phyloP scores from a whole-genome alignment of 1,140 invertebrate genomes.

The Pristionchus pacificus region DNA sequence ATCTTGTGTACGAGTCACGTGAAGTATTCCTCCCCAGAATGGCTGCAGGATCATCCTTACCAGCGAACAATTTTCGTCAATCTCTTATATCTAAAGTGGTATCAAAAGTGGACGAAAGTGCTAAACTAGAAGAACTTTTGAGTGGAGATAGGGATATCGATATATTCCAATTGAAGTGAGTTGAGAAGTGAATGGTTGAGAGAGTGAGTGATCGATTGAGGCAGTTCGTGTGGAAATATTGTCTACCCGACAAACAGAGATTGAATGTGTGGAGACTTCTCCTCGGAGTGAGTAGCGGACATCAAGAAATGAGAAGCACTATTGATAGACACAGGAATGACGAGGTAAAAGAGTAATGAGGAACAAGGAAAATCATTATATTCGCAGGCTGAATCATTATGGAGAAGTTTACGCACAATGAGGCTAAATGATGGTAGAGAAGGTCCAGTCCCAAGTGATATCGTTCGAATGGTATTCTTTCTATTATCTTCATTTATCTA shows the following conservation, averaged over 20 bases:
- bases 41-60: neutral
- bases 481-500: too few species aligned
- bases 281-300: slow-evolving; percentile 7
- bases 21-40: too few species aligned
- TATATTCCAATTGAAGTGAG: neutral
- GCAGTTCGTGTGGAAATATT: slow-evolving; percentile 14
- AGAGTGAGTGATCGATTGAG: neutral
- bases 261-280: slow-evolving; percentile 8
- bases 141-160: neutral
- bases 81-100: neutral
- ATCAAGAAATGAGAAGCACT: slow-evolving; percentile 13
- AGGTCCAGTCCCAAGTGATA: too few species aligned
- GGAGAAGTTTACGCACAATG: too few species aligned
- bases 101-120: neutral
- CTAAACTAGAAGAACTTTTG: neutral
- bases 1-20: too few species aligned
- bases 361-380: too few species aligned
- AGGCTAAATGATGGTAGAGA: too few species aligned
- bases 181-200: neutral
- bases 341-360: slow-evolving; percentile 11
- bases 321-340: slow-evolving; percentile 16
- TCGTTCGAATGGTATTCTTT: too few species aligned
- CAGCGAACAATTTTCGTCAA: neutral
- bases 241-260: slow-evolving; percentile 1
- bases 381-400: too few species aligned